Evolutionary conservation across 37 sponge, comb jelly and placozoan genomes (phyloP).

Genomic region (Dysidea cf. avara): DNA sequence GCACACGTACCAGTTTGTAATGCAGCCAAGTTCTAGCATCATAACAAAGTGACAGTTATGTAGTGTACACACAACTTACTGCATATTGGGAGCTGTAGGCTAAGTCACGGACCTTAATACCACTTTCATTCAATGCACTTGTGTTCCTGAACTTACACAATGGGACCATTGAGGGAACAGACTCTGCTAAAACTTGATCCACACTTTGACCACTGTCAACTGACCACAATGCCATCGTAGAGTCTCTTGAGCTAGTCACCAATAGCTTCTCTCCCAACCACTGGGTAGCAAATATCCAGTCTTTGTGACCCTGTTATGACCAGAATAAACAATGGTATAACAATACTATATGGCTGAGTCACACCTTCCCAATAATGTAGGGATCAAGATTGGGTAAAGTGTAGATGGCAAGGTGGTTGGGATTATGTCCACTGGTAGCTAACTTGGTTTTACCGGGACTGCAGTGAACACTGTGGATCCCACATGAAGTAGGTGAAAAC

Average conservation of each 20-base stretch:
- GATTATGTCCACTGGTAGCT: conserved; percentile 72
- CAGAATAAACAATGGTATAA: background rate
- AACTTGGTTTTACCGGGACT: conserved; percentile 31
- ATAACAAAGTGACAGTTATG: background rate
- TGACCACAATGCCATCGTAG: conserved; percentile 77
- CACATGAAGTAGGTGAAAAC: conserved; percentile 25
- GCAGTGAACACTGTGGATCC: conserved; percentile 64
- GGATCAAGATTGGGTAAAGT: conserved; percentile 62
- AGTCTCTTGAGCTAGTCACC: conserved; percentile 79
- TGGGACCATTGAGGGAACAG: conserved; percentile 43
- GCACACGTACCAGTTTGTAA: conserved; percentile 58
- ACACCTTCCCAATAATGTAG: conserved; percentile 64
- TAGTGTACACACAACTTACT: conserved; percentile 27
- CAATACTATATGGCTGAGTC: background rate
- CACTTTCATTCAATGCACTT: background rate
- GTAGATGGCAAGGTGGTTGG: conserved; percentile 74
- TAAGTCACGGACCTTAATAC: conserved; percentile 63
- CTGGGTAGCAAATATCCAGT: conserved; percentile 84
- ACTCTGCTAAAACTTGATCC: conserved; percentile 46
- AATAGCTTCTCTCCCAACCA: conserved; percentile 72
- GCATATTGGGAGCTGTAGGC: conserved; percentile 25
- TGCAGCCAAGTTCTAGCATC: conserved; percentile 47
- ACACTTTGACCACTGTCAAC: background rate
- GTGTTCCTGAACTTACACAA: conserved; percentile 45
- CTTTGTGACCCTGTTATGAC: conserved; percentile 63